Evolutionary conservation across 2,113 vertebrate species (phyloP).

Genomic region (Regulus satrapa): DNA sequence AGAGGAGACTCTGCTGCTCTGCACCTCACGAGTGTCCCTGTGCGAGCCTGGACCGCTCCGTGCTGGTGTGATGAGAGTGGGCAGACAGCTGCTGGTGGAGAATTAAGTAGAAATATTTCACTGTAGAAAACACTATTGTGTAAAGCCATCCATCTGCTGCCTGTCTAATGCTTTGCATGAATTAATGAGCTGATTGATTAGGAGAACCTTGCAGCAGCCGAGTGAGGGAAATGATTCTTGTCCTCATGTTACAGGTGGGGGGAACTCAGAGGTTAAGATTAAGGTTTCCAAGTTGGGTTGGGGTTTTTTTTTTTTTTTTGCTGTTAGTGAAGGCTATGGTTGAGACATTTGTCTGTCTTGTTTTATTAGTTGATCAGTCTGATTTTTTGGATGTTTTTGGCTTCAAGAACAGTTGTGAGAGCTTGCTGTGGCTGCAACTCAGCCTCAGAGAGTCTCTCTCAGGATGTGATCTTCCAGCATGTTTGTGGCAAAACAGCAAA

Average conservation of each 20-base stretch:
- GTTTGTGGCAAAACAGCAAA: background rate
- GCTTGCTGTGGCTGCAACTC: background rate
- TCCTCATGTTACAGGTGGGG: background rate
- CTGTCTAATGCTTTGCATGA: conserved; percentile 5
- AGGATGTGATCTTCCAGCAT: background rate
- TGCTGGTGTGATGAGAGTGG: background rate
- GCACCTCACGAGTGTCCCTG: background rate
- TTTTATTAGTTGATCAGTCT: background rate
- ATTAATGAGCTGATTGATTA: conserved; percentile 53
- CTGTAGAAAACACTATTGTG: background rate
- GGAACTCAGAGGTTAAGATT: background rate
- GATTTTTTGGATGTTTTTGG: background rate
- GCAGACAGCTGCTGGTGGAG: background rate
- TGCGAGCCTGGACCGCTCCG: fast-evolving
- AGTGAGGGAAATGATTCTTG: background rate
- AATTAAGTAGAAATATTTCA: background rate
- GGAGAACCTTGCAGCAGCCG: background rate
- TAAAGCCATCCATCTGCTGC: conserved; percentile 31
- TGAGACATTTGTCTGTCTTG: background rate
- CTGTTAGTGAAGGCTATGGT: background rate
- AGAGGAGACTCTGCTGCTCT: background rate
- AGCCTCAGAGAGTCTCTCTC: background rate
- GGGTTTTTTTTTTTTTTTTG: background rate
- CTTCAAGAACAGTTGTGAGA: background rate
- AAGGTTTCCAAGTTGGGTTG: background rate